Conservation (phyloP, 2,113 vertebrate genomes). For the Nymphicus hollandicus region DNA sequence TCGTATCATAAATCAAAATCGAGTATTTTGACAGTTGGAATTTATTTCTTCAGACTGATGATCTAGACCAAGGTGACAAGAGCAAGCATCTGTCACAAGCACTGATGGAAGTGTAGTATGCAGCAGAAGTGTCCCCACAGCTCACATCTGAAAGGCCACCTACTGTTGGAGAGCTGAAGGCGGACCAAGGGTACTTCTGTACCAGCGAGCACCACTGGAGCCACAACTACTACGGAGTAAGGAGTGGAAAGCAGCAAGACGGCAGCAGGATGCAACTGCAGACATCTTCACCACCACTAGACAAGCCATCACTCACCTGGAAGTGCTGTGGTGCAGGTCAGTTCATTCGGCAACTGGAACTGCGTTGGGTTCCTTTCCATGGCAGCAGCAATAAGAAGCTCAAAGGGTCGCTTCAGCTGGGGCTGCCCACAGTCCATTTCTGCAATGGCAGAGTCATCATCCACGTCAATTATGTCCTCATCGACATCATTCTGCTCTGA, state of each 20-base stretch:
- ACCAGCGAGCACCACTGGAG: neutral
- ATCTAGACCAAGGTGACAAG: neutral
- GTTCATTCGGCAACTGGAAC: conserved; percentile 96
- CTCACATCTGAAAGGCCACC: neutral
- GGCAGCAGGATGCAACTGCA: neutral
- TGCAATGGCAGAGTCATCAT: conserved; percentile 86
- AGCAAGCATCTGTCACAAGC: neutral
- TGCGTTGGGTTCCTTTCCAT: conserved; percentile 98
- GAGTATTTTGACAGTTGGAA: neutral
- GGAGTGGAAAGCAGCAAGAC: neutral
- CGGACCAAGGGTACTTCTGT: neutral
- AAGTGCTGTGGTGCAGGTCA: conserved; percentile 96
- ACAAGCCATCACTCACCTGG: conserved; percentile 79
- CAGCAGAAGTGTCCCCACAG: neutral
- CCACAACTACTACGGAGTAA: neutral
- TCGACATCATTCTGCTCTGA: conserved; percentile 96
- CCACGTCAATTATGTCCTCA: conserved; percentile 92
- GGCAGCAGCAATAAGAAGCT: conserved; percentile 95
- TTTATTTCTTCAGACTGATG: neutral
- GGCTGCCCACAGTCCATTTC: conserved; percentile 86
- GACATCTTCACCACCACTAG: neutral
- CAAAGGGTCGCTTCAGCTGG: conserved; percentile 93
- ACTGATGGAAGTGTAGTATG: neutral
- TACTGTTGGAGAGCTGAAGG: neutral
- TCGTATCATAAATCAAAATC: neutral